Evolutionary conservation across 2,888 invertebrate genomes (phyloP), one percentile per base, ranked within the genome.

Genomic region (Ormyrus rosae): DNA sequence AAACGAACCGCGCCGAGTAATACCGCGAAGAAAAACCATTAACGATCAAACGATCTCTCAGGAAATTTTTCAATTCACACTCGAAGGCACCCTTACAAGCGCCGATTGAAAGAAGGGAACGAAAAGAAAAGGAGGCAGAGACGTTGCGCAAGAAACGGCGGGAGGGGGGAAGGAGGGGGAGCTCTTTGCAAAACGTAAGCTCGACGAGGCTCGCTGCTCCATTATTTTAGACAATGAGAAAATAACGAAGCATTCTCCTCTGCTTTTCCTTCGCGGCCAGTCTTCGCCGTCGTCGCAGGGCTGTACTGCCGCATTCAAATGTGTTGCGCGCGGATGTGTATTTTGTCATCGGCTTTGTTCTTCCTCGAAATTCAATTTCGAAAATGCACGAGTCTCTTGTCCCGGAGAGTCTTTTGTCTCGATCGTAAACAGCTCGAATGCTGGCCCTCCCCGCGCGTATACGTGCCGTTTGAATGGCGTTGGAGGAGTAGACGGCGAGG

Each of bases 221-320:
- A 73, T 64, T 73, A 73, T 65, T 73, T 64, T 55, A 65, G n/a
- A 65, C 73, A 73, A 73, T 65, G 73, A 73, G 73, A 73, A 73
- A 73, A 65, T 73, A 64, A 65, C 73, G 56, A 65, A 64, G 65
- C 64, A 73, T 73, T 73, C 65, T 73, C 65, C 56, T 50, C 11
- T 11, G 61, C 51, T 63, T 72, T 73, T 50, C 64, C 10, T 64
- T 56, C 65, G 61, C 45, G 10, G 11, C 34, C n/a, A 9, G 34
- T 34, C 34, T 3, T 34, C 34, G 4, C 3, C 34, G 34, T 34
- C 19, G 34, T 34, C 34, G 34, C 34, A 4, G 34, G 34, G 34
- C 34, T 34, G 34, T 34, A 34, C 34, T 0, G 3, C 34, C 34
- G 34, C 34, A 4, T 34, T 34, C 34, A 34, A 34, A 34, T 34